phyloP scores from a whole-genome alignment of 2,888 invertebrate genomes.

The Luperina testacea region DNA sequence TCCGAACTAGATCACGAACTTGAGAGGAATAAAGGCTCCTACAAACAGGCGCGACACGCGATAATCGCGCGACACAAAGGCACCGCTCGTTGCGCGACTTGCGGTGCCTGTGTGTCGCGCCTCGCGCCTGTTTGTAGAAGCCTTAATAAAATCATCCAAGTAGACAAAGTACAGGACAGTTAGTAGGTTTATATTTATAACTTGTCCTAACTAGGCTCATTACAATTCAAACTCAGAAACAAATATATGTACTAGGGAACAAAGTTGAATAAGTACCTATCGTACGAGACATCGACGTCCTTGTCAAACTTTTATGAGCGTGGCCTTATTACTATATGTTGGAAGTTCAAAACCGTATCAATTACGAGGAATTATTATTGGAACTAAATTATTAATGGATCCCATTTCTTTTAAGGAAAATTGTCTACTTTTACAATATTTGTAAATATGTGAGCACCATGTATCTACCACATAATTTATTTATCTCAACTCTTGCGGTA shows the following conservation, averaged over 20 bases:
- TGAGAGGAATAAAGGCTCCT: conserved; percentile 23
- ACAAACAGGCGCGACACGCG: too few relatives aligned
- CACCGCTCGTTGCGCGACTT: too few relatives aligned
- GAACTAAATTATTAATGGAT: conserved; percentile 17
- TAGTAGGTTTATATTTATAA: conserved; percentile 40
- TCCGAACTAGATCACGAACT: conserved; percentile 27
- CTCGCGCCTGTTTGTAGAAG: too few relatives aligned
- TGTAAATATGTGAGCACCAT: not conserved
- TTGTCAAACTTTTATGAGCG: conserved; percentile 39
- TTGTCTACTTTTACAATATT: not conserved
- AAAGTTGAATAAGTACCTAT: conserved; percentile 52
- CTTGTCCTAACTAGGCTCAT: conserved; percentile 48
- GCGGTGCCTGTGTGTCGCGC: too few relatives aligned
- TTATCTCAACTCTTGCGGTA: not conserved
- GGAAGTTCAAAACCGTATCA: conserved; percentile 26
- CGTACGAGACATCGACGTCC: conserved; percentile 28
- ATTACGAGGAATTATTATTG: not conserved
- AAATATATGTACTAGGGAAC: conserved; percentile 40
- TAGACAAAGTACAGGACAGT: conserved; percentile 18
- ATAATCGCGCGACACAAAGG: too few relatives aligned
- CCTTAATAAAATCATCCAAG: conserved; percentile 46
- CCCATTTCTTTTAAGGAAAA: not conserved
- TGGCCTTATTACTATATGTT: conserved; percentile 1
- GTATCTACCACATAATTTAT: not conserved
- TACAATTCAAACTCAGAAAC: conserved; percentile 44